Conservation (phyloP, 2,113 vertebrate genomes). For the Seriola dumerili region DNA sequence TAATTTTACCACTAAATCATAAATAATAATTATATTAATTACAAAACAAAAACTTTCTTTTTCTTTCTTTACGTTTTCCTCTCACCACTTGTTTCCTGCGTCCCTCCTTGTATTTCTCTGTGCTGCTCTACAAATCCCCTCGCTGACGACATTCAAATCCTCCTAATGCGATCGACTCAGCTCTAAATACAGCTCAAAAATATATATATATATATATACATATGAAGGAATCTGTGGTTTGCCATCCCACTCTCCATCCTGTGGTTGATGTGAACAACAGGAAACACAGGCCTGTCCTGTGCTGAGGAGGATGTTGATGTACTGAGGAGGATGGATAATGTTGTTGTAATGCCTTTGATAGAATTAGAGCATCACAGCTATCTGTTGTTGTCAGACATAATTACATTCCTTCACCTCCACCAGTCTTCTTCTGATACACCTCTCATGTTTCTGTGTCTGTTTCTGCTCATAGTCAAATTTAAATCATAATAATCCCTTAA, state of each 20-base stretch:
- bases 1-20: background rate
- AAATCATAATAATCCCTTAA: background rate
- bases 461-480: background rate
- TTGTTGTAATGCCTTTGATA: conserved; percentile 49
- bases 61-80: background rate
- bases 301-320: conserved; percentile 44
- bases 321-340: conserved; percentile 51
- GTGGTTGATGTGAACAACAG: conserved; percentile 25
- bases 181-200: background rate
- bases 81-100: conserved; percentile 17
- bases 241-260: conserved; percentile 8
- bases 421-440: conserved; percentile 1
- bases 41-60: background rate
- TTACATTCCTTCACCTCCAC: conserved; percentile 41
- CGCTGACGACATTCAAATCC: conserved; percentile 13
- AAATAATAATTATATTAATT: background rate
- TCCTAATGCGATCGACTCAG: conserved; percentile 30
- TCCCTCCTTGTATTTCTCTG: conserved; percentile 18
- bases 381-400: conserved; percentile 57
- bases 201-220: background rate
- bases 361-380: conserved; percentile 43
- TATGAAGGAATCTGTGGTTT: conserved; percentile 24
- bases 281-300: conserved; percentile 30
- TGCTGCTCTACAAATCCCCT: conserved; percentile 9
- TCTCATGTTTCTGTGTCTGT: background rate